Conservation (phyloP, 2,888 invertebrate species). For the Electrophaes corylata region DNA sequence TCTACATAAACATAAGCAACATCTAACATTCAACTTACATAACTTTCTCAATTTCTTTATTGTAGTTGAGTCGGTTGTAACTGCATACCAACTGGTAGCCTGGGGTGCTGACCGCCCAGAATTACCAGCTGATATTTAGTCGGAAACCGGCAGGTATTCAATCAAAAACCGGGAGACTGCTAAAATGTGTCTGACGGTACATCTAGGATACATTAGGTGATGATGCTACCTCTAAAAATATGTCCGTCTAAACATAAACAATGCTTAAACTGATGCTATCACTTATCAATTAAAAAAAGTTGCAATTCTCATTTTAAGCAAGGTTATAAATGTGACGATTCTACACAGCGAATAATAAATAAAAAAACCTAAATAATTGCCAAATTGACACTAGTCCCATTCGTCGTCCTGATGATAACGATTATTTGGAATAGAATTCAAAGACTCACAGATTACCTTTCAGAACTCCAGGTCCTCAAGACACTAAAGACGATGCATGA, state of each 20-base stretch:
- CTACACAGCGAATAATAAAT: not conserved
- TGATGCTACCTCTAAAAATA: not conserved
- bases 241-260: not conserved
- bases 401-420: too few relatives aligned
- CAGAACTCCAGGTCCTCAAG: too few relatives aligned
- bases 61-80: slow-evolving; percentile 54
- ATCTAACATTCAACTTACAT: slow-evolving; percentile 63
- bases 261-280: not conserved
- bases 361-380: not conserved
- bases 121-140: slow-evolving; percentile 99
- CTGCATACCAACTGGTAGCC: slow-evolving; percentile 95
- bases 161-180: not conserved
- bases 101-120: slow-evolving; percentile 92
- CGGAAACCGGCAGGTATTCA: slow-evolving; percentile 44
- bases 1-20: slow-evolving; percentile 41
- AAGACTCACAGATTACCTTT: too few relatives aligned
- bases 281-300: not conserved
- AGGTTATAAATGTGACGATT: not conserved
- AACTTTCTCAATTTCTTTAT: slow-evolving; percentile 48
- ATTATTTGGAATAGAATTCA: too few relatives aligned
- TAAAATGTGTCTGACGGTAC: slow-evolving; percentile 1
- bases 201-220: slow-evolving; percentile 1
- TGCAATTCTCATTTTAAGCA: not conserved
- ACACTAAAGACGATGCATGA: too few relatives aligned
- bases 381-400: slow-evolving; percentile 1